Evolutionary conservation across 2,797 vertebrate genomes (phyloP).

Genomic region (Amphiprion clarkii): DNA sequence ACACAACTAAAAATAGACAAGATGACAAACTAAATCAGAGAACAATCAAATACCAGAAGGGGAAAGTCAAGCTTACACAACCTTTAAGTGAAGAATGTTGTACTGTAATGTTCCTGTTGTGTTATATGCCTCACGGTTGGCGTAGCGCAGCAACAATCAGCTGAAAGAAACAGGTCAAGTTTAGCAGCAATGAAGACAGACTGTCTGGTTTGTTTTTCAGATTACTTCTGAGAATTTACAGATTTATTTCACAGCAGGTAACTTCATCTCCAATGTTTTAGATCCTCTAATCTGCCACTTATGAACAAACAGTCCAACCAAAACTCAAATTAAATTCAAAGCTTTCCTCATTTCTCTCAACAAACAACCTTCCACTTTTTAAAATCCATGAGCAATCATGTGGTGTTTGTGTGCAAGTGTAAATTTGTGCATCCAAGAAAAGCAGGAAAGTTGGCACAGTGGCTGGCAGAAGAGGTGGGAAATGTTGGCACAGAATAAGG

Average conservation of each 20-base stretch:
- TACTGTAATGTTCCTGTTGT: slow-evolving; percentile 16
- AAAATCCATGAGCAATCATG: neutral
- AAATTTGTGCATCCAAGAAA: slow-evolving; percentile 36
- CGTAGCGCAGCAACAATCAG: slow-evolving; percentile 5
- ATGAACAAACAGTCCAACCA: neutral
- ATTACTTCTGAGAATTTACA: neutral
- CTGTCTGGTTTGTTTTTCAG: neutral
- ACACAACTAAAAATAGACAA: slow-evolving; percentile 18
- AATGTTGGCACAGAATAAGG: slow-evolving; percentile 16
- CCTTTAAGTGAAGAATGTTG: slow-evolving; percentile 39
- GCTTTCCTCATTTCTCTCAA: neutral
- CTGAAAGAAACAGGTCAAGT: slow-evolving; percentile 28
- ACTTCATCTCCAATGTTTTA: neutral
- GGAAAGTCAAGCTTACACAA: slow-evolving; percentile 12
- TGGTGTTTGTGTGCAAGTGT: slow-evolving; percentile 21
- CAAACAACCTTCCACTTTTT: slow-evolving; percentile 16
- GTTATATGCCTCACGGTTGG: slow-evolving; percentile 11
- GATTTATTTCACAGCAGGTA: slow-evolving; percentile 6
- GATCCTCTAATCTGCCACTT: neutral
- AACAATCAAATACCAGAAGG: slow-evolving; percentile 22
- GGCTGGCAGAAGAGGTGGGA: slow-evolving; percentile 19
- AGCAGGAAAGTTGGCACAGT: slow-evolving; percentile 18
- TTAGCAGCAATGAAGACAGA: neutral
- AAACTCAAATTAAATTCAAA: neutral
- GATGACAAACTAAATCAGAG: slow-evolving; percentile 24